These are phyloP conservation scores for Linnaemya tessellans DNA, from an alignment of 2,888 invertebrate genomes.

Conservation along the genomic window DNA sequence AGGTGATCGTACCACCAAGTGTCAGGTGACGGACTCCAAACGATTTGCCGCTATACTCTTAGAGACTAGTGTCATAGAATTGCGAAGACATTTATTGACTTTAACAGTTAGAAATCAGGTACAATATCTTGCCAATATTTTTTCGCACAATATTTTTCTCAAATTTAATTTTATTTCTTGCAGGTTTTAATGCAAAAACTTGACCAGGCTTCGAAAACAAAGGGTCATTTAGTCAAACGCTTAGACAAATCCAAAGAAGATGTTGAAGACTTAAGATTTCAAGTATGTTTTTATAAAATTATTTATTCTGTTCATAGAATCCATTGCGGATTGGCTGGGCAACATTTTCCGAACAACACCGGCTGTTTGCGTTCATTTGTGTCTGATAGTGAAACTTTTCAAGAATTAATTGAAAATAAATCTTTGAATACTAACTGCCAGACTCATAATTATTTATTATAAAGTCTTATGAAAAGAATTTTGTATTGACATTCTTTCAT, in stretches of 20 bases:
- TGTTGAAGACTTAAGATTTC: constrained; percentile 92
- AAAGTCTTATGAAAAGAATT: too few relatives aligned
- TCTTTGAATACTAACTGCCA: too few relatives aligned
- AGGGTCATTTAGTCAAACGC: constrained; percentile 87
- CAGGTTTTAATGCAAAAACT: constrained; percentile 88
- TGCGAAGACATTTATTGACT: constrained; percentile 92
- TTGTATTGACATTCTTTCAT: too few relatives aligned
- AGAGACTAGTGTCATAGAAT: constrained; percentile 91
- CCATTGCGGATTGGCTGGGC: too few relatives aligned
- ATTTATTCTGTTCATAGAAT: not conserved
- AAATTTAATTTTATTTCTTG: not conserved
- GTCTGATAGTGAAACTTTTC: too few relatives aligned
- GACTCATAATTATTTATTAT: too few relatives aligned
- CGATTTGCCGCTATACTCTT: constrained; percentile 93
- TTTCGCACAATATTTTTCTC: not conserved
- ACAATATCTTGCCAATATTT: constrained; percentile 57
- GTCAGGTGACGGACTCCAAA: constrained; percentile 87
- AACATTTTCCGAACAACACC: too few relatives aligned
- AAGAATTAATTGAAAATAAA: too few relatives aligned
- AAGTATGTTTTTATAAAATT: constrained; percentile 84
- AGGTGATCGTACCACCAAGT: constrained; percentile 85
- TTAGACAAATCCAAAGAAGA: constrained; percentile 90
- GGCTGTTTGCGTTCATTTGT: too few relatives aligned
- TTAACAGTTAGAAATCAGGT: constrained; percentile 94
- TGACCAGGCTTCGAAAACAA: constrained; percentile 88